These are phyloP conservation scores for Echinops telfairi DNA, from an alignment of 2,113 vertebrate species.

Conservation along the genomic window DNA sequence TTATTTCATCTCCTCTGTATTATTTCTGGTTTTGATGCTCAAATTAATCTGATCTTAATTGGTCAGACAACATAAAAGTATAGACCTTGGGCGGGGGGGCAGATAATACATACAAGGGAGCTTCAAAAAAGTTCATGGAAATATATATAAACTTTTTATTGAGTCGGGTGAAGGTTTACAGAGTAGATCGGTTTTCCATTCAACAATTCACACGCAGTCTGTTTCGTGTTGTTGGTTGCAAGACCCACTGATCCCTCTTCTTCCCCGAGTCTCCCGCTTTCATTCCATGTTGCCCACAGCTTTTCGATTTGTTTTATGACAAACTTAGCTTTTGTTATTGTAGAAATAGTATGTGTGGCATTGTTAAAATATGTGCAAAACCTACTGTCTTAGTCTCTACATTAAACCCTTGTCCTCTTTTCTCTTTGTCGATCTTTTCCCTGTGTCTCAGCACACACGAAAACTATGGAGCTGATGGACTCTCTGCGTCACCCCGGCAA, in stretches of 20 bases:
- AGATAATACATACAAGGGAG: no score
- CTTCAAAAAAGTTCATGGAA: no score
- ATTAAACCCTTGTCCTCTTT: conserved; percentile 28
- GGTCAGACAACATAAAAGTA: conserved; percentile 22
- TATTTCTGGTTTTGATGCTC: conserved; percentile 27
- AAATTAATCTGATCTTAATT: conserved; percentile 59
- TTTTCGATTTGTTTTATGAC: no score
- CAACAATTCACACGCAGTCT: no score
- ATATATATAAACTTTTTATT: no score
- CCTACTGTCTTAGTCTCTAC: conserved; percentile 18
- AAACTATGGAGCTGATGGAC: conserved; percentile 66
- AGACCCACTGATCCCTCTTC: no score
- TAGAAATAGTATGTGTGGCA: neutral
- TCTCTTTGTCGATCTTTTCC: conserved; percentile 34
- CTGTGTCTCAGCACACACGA: conserved; percentile 38
- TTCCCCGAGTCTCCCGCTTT: no score
- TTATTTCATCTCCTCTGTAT: conserved; percentile 43
- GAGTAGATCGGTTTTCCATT: no score
- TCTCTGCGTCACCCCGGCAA: conserved; percentile 15
- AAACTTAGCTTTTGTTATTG: neutral
- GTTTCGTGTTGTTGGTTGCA: no score
- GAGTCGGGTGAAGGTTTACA: no score
- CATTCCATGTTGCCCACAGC: no score
- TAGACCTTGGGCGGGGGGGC: neutral
- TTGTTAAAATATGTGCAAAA: conserved; percentile 25